These are phyloP conservation scores for Gallinago paraguaiae DNA, from an alignment of 2,113 vertebrate species.

Conservation along the genomic window DNA sequence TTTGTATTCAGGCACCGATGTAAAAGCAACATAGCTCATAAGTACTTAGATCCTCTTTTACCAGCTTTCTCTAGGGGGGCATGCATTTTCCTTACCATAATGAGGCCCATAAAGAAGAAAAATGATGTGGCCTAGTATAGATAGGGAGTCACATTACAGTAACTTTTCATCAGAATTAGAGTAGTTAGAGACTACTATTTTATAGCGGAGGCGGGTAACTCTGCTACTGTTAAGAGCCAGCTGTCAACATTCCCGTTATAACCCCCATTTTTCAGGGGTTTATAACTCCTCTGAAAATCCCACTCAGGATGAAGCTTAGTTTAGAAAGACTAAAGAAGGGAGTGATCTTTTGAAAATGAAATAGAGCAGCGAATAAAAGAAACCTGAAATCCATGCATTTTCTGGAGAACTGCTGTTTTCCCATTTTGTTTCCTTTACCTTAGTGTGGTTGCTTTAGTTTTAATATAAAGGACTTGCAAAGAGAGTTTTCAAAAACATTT, in stretches of 20 bases:
- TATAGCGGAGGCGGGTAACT: neutral
- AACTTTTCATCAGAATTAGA: slow-evolving; percentile 60
- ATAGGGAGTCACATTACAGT: slow-evolving; percentile 46
- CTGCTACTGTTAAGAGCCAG: slow-evolving; percentile 15
- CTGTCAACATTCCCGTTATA: slow-evolving; percentile 57
- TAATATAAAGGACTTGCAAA: neutral
- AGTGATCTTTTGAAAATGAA: slow-evolving; percentile 11
- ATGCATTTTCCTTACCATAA: slow-evolving; percentile 55
- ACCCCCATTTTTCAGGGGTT: slow-evolving; percentile 42
- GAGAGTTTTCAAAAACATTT: neutral
- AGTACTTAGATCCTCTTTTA: slow-evolving; percentile 16
- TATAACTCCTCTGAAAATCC: slow-evolving; percentile 36
- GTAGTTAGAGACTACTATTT: slow-evolving; percentile 30
- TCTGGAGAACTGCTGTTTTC: neutral
- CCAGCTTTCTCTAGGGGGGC: neutral
- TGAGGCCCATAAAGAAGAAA: slow-evolving; percentile 48
- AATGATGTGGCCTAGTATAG: slow-evolving; percentile 3
- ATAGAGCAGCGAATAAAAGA: neutral
- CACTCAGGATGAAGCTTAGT: neutral
- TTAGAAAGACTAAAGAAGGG: neutral
- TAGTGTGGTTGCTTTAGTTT: neutral
- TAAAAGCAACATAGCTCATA: neutral
- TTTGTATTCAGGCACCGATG: neutral
- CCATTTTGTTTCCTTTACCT: neutral
- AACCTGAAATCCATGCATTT: neutral